Evolutionary conservation across 2,797 vertebrate species (phyloP).

Genomic region (Okamejei kenojei): DNA sequence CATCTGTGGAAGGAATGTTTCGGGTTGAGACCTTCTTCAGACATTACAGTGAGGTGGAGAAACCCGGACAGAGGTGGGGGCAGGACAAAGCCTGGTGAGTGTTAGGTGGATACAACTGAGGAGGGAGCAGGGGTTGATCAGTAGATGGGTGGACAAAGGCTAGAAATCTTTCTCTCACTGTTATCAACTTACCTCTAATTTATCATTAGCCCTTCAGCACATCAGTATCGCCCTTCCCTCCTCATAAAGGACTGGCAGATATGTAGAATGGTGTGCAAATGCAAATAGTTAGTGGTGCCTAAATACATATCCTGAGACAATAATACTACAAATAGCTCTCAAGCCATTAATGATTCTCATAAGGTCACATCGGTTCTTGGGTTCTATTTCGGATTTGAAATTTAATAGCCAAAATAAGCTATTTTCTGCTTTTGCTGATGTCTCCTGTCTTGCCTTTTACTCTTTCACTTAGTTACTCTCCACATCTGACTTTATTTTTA

Average conservation of each 20-base stretch:
- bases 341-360: neutral
- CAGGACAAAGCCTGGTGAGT: too few relatives aligned
- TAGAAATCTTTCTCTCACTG: neutral
- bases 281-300: neutral
- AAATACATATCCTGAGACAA: neutral
- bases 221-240: neutral
- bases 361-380: neutral
- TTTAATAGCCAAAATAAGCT: neutral
- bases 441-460: neutral
- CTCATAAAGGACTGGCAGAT: neutral
- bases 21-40: too few relatives aligned
- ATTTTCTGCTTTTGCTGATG: constrained; percentile 1
- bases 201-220: neutral
- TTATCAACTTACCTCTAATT: neutral
- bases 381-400: constrained; percentile 7
- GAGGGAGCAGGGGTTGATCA: too few relatives aligned
- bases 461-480: neutral
- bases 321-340: neutral
- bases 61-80: too few relatives aligned
- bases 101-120: too few relatives aligned
- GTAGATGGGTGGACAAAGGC: too few relatives aligned
- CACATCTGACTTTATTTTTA: neutral
- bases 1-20: too few relatives aligned
- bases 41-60: too few relatives aligned
- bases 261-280: neutral